phyloP scores from a whole-genome alignment of 2,888 invertebrate species.

The Atethmia centrago region DNA sequence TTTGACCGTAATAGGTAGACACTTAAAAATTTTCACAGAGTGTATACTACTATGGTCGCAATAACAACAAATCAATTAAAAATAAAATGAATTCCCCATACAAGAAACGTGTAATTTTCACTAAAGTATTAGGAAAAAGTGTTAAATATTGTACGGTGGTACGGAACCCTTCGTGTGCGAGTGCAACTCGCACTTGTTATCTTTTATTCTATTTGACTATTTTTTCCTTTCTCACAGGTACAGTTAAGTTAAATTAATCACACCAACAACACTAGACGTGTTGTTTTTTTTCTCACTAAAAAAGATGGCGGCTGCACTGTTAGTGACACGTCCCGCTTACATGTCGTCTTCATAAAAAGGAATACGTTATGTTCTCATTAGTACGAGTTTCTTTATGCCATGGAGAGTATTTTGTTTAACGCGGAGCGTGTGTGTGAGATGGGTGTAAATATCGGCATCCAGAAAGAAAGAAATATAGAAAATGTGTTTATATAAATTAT shows the following conservation, averaged over 20 bases:
- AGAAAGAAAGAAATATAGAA: neutral
- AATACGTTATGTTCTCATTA: conserved; percentile 51
- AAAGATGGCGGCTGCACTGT: neutral
- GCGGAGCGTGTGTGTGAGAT: neutral
- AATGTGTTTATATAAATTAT: neutral
- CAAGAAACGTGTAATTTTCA: too few species aligned
- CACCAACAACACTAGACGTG: neutral
- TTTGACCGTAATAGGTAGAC: too few species aligned
- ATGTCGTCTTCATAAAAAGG: conserved; percentile 26
- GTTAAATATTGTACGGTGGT: too few species aligned
- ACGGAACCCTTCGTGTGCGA: too few species aligned
- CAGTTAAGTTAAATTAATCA: conserved; percentile 1
- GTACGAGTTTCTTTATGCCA: neutral
- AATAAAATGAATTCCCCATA: too few species aligned
- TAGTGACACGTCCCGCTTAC: neutral
- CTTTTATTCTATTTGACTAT: neutral
- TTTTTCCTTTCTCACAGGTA: neutral
- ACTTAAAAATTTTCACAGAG: too few species aligned
- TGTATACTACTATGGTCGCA: too few species aligned
- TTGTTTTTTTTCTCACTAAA: conserved; percentile 9
- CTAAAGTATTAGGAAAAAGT: too few species aligned
- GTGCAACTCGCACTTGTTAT: too few species aligned
- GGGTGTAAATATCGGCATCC: neutral
- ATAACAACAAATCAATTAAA: too few species aligned
- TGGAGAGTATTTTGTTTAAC: conserved; percentile 12